phyloP scores from a whole-genome alignment of 2,888 invertebrate genomes.

The Scrobipalpa costella region DNA sequence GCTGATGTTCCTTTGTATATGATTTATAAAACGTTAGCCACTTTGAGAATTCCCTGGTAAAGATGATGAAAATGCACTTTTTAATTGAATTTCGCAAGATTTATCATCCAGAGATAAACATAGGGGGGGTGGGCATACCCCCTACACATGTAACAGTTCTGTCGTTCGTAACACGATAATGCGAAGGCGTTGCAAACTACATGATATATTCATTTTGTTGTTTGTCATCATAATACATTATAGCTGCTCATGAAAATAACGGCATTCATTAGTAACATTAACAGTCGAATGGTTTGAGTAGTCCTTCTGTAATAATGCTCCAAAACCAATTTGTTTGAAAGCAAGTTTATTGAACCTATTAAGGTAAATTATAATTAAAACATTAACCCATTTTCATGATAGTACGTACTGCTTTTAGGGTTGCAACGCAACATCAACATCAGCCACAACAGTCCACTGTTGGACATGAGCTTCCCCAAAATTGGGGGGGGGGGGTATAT shows the following conservation, averaged over 20 bases:
- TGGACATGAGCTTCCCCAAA: too few relatives aligned
- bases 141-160: conserved; percentile 1
- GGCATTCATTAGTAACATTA: neutral
- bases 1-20: too few relatives aligned
- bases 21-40: too few relatives aligned
- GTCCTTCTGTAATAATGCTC: too few relatives aligned
- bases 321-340: neutral
- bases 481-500: too few relatives aligned
- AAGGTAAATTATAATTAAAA: too few relatives aligned
- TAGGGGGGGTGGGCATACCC: neutral
- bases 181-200: neutral
- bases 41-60: neutral
- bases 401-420: too few relatives aligned
- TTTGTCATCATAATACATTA: neutral
- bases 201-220: neutral
- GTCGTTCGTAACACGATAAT: conserved; percentile 3
- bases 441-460: too few relatives aligned
- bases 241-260: neutral
- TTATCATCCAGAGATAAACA: neutral
- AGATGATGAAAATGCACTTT: neutral
- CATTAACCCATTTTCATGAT: too few relatives aligned
- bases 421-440: too few relatives aligned
- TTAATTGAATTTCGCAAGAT: neutral
- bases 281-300: neutral
- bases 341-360: neutral